Evolutionary conservation across 2,113 vertebrate species (phyloP).

Genomic region (Carettochelys insculpta): DNA sequence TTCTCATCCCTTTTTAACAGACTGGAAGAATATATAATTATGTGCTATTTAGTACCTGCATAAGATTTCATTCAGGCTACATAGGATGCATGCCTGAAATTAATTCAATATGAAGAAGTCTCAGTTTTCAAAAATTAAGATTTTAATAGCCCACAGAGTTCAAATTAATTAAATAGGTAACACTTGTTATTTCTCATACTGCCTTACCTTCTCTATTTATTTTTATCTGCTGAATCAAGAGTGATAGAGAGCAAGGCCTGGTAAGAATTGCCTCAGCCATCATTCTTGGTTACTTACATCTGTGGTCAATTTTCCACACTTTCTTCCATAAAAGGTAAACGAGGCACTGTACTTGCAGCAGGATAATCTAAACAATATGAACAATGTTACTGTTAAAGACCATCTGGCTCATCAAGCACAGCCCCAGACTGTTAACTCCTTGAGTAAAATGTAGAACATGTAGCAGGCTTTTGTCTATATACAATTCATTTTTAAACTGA

Average conservation of each 20-base stretch:
- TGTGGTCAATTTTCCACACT: constrained; percentile 87
- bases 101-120: constrained; percentile 57
- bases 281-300: constrained; percentile 84
- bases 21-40: constrained; percentile 56
- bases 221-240: constrained; percentile 81
- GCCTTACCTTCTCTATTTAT: constrained; percentile 74
- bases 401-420: constrained; percentile 81
- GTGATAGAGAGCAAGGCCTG: constrained; percentile 76
- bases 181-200: constrained; percentile 60
- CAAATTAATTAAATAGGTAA: constrained; percentile 74
- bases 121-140: constrained; percentile 60
- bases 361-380: constrained; percentile 88
- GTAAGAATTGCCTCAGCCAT: constrained; percentile 79
- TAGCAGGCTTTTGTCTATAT: neutral
- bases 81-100: constrained; percentile 27
- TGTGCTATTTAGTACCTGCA: constrained; percentile 62
- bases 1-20: constrained; percentile 48
- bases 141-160: constrained; percentile 49
- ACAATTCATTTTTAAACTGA: constrained; percentile 31
- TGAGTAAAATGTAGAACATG: constrained; percentile 70
- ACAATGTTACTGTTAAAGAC: constrained; percentile 83
- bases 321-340: constrained; percentile 89
- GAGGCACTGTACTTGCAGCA: constrained; percentile 82
- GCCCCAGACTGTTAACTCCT: constrained; percentile 83
- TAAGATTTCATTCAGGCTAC: constrained; percentile 48